phyloP scores from a whole-genome alignment of 2,888 invertebrate genomes.

The Agrochola lota region DNA sequence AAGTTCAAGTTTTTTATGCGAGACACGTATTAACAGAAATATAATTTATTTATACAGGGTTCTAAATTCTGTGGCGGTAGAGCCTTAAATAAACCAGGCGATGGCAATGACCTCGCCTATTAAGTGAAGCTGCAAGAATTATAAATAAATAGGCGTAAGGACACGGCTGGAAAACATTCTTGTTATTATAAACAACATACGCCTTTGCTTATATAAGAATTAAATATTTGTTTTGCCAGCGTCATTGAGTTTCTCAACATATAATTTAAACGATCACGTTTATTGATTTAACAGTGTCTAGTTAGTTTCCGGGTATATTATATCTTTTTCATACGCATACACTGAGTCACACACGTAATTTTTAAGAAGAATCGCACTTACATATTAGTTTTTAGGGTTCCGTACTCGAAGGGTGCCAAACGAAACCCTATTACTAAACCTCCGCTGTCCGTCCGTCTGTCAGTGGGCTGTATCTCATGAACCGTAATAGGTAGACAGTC shows the following conservation, averaged over 20 bases:
- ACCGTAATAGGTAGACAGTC: too few species aligned
- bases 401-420: too few species aligned
- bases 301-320: slow-evolving; percentile 35
- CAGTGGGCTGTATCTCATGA: too few species aligned
- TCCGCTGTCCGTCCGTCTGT: too few species aligned
- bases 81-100: slow-evolving; percentile 8
- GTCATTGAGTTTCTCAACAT: slow-evolving; percentile 51
- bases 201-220: slow-evolving; percentile 41
- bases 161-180: slow-evolving; percentile 44
- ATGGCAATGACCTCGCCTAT: slow-evolving; percentile 31
- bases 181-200: slow-evolving; percentile 48
- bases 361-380: neutral
- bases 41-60: neutral
- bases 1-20: slow-evolving; percentile 1
- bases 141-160: slow-evolving; percentile 40
- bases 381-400: neutral
- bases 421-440: too few species aligned
- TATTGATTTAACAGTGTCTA: slow-evolving; percentile 42
- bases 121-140: slow-evolving; percentile 28
- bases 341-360: slow-evolving; percentile 11
- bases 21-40: slow-evolving; percentile 14
- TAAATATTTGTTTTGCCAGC: slow-evolving; percentile 49
- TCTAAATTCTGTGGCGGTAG: neutral
- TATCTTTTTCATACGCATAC: slow-evolving; percentile 8
- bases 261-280: slow-evolving; percentile 38